A percentile compares a stretch with the other conserved stretches of the same genome.
Conservation (phyloP, 35 echinoderm and acorn worm species). For the Lytechinus variegatus region DNA sequence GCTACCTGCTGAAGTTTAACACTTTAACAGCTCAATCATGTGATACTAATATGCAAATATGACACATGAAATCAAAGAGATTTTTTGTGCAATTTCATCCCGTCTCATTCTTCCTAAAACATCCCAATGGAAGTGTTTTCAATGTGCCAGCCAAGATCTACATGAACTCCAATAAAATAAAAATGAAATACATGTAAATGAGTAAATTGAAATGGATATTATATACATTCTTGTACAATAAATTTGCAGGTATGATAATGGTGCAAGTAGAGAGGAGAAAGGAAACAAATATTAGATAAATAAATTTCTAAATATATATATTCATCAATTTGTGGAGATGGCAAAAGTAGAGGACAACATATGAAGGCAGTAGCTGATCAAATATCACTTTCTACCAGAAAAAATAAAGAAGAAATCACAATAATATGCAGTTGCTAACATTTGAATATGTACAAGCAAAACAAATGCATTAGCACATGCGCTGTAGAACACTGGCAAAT, state of each 20-base stretch:
- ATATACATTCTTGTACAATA: background rate
- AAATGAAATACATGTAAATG: background rate
- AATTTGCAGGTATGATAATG: background rate
- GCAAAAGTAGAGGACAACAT: background rate
- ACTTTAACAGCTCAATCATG: too few species aligned
- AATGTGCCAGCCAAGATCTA: background rate
- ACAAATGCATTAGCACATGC: background rate
- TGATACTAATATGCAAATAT: too few species aligned
- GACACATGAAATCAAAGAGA: too few species aligned
- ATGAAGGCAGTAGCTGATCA: background rate
- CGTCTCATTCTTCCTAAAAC: too few species aligned
- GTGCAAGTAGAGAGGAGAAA: background rate
- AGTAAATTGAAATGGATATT: background rate
- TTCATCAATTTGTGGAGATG: background rate
- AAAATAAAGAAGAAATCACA: background rate
- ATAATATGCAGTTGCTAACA: background rate
- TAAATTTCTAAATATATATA: slow-evolving; percentile 16
- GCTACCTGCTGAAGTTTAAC: too few species aligned
- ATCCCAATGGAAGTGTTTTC: background rate
- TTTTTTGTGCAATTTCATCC: too few species aligned
- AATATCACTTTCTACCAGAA: background rate
- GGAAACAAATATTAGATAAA: background rate
- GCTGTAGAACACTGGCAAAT: background rate
- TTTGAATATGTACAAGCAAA: background rate
- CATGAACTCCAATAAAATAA: background rate